Evolutionary conservation across 2,113 vertebrate genomes (phyloP).

Genomic region (Labrus mixtus): DNA sequence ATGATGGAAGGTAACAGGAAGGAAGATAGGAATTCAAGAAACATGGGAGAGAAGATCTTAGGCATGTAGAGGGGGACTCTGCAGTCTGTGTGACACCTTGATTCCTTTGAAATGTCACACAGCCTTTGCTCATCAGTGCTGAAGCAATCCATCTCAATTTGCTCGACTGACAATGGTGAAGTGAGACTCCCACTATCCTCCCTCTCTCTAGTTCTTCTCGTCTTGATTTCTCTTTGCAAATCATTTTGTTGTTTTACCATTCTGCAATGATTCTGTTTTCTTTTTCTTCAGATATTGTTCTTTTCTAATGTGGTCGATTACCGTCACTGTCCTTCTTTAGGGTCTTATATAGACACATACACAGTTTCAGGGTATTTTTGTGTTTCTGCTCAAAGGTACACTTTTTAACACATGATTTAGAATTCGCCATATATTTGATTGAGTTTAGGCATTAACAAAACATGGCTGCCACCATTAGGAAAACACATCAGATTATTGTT

Average conservation of each 20-base stretch:
- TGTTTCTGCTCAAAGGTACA: too few relatives aligned
- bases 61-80: background rate
- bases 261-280: background rate
- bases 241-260: background rate
- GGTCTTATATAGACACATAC: too few relatives aligned
- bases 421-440: too few relatives aligned
- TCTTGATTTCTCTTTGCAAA: background rate
- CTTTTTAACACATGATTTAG: too few relatives aligned
- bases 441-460: too few relatives aligned
- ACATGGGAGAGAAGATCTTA: slow-evolving; percentile 19
- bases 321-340: too few relatives aligned
- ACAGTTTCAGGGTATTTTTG: too few relatives aligned
- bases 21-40: slow-evolving; percentile 2
- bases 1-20: slow-evolving; percentile 1
- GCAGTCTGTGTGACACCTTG: slow-evolving; percentile 15
- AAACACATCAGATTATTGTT: too few relatives aligned
- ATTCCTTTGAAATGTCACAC: slow-evolving; percentile 41
- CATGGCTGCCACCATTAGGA: too few relatives aligned
- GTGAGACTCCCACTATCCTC: background rate
- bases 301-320: too few relatives aligned
- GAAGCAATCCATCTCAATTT: slow-evolving; percentile 70
- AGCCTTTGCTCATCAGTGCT: slow-evolving; percentile 35
- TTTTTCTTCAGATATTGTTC: background rate
- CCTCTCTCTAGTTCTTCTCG: background rate
- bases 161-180: slow-evolving; percentile 15